Evolutionary conservation across 2,797 vertebrate species (phyloP), one percentile per base, ranked within the genome.

Genomic region (Chromobotia macracanthus): DNA sequence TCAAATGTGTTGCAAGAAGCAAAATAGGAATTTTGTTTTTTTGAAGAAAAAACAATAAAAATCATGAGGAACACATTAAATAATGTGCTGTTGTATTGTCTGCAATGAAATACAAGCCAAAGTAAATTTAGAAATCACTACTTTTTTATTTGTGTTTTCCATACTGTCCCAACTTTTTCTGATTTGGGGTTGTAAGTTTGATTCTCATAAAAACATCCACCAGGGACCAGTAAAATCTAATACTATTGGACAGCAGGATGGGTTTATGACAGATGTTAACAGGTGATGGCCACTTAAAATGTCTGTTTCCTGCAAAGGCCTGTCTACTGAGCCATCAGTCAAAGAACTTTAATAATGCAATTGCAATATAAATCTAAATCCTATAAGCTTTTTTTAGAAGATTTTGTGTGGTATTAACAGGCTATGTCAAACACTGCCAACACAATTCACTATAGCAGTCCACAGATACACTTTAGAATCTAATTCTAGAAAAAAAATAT

Each of bases 261-360:
- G 38, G 46, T 78, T 78, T 71, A 78, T 71, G 67, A 78, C 28
- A 4, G 44, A 71, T 78, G 56, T n/a, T 70, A 70, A 71, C 76
- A 71, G 67, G 56, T 53, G 67, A 78, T 71, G 67, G 71, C 56
- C 67, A 71, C 67, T 71, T 71, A 71, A 78, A 58, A 51, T 10
- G 23, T 46, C 74, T 25, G 15, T 51, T 25, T 46, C 25, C n/a
- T 61, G 48, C 19, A 13, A 28, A 51, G 46, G 7, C 12, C 46
- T 41, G 76, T 63, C 56, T 68, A 58, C 63, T n/a, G 63, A 64
- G 53, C 76, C 31, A 71, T 71, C 58, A 71, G n/a, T 71, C 67
- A 44, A 44, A 44, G 12, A 35, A 38, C 56, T 71, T 78, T 78
- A 71, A 78, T 71, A 71, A 55, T 71, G 48, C 58, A 64, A 35